Evolutionary conservation across 2,797 vertebrate species (phyloP).

Genomic region (Myotis planiceps): DNA sequence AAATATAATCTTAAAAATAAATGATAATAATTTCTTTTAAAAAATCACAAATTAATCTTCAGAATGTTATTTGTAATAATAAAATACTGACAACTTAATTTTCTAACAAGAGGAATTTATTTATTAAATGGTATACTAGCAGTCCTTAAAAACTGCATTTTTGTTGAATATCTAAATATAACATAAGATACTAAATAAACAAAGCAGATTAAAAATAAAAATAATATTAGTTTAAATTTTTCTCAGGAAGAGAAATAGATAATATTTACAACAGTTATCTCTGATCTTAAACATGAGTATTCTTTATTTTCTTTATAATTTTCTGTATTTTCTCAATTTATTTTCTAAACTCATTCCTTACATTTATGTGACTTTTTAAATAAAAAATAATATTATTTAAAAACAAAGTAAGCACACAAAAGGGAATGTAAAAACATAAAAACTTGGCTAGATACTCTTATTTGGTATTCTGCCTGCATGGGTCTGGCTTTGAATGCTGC

Average conservation of each 20-base stretch:
- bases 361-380: neutral
- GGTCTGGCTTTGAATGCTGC: neutral
- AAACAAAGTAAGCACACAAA: neutral
- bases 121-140: neutral
- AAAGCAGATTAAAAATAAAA: neutral
- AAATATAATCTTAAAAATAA: slow-evolving; percentile 39
- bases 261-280: neutral
- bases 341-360: neutral
- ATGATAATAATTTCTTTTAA: neutral
- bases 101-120: neutral
- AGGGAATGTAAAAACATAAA: neutral
- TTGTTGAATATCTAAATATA: neutral
- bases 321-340: neutral
- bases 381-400: neutral
- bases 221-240: neutral
- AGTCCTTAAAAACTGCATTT: neutral
- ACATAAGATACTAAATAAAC: neutral
- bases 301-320: slow-evolving; percentile 26
- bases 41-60: neutral
- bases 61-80: neutral
- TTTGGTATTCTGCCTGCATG: slow-evolving; percentile 10
- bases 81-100: slow-evolving; percentile 14
- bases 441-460: neutral
- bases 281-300: neutral
- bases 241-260: neutral